Percentiles rank a stretch among this genome's conserved stretches.
These are phyloP conservation scores for Xanthostigma xanthostigma DNA, from an alignment of 2,888 invertebrate species.

Conservation along the genomic window DNA sequence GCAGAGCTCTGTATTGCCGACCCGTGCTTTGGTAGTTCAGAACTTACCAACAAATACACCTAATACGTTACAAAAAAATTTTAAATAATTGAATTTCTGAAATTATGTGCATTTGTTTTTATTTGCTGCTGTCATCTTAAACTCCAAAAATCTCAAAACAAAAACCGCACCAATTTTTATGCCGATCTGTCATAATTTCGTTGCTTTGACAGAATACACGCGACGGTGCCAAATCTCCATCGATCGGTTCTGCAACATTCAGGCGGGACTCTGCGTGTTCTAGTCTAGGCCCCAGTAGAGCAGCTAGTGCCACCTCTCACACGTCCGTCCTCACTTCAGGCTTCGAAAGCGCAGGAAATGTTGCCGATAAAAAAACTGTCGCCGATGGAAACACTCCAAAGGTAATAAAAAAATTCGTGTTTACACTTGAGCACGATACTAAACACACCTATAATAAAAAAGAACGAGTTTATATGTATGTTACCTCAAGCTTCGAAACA, in stretches of 20 bases:
- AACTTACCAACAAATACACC: no score
- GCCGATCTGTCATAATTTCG: neutral
- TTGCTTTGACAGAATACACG: slow-evolving; percentile 9
- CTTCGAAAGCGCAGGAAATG: slow-evolving; percentile 16
- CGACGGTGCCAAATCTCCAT: slow-evolving; percentile 11
- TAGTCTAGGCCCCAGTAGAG: slow-evolving; percentile 32
- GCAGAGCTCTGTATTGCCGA: no score
- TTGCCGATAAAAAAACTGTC: slow-evolving; percentile 4
- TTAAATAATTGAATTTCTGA: neutral
- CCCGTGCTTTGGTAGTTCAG: no score
- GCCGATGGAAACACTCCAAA: neutral
- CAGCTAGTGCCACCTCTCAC: slow-evolving; percentile 33
- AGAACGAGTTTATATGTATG: neutral
- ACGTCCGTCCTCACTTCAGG: slow-evolving; percentile 23
- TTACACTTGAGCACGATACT: neutral
- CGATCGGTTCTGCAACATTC: slow-evolving; percentile 13
- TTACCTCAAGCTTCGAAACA: no score
- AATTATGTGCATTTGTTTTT: neutral
- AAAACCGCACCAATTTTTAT: no score
- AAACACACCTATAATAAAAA: neutral
- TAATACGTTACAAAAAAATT: neutral
- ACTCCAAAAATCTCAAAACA: neutral
- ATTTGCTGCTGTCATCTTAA: neutral
- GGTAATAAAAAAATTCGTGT: neutral
- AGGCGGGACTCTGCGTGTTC: slow-evolving; percentile 31